Evolutionary conservation across 1,140 invertebrate genomes (phyloP).

Genomic region (Sitobion miscanthi): DNA sequence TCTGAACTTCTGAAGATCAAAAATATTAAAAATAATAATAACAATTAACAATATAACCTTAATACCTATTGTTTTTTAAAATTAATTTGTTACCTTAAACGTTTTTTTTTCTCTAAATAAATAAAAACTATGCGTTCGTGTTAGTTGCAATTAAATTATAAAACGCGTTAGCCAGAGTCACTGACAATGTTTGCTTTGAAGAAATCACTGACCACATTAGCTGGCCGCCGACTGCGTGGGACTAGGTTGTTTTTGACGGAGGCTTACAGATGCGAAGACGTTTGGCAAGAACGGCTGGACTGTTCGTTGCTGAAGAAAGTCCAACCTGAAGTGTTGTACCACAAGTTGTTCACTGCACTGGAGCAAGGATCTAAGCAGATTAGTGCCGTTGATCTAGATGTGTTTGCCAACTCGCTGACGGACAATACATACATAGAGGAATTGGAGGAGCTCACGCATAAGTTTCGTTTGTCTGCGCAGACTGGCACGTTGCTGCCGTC

Average conservation of each 20-base stretch:
- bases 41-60: too few species aligned
- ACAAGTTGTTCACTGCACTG: constrained; percentile 70
- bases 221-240: not conserved
- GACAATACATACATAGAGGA: constrained; percentile 68
- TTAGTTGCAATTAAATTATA: not conserved
- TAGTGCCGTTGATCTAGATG: constrained; percentile 76
- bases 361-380: constrained; percentile 64
- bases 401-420: constrained; percentile 72
- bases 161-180: not conserved
- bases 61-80: not conserved
- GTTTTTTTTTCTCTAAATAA: not conserved
- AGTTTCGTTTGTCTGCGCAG: constrained; percentile 73
- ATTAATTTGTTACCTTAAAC: not conserved
- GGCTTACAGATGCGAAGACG: constrained; percentile 71
- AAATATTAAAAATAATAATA: too few species aligned
- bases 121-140: not conserved
- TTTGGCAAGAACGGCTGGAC: constrained; percentile 71
- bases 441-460: constrained; percentile 72
- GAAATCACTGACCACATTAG: not conserved
- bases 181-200: constrained; percentile 1
- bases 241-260: constrained; percentile 68
- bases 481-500: constrained; percentile 76
- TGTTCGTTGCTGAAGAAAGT: constrained; percentile 70
- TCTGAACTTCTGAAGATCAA: too few species aligned
- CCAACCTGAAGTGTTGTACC: constrained; percentile 70